Evolutionary conservation across 1,140 invertebrate genomes (phyloP), one percentile per base, ranked within the genome.

Genomic region (Pseudomyrmex concolor): DNA sequence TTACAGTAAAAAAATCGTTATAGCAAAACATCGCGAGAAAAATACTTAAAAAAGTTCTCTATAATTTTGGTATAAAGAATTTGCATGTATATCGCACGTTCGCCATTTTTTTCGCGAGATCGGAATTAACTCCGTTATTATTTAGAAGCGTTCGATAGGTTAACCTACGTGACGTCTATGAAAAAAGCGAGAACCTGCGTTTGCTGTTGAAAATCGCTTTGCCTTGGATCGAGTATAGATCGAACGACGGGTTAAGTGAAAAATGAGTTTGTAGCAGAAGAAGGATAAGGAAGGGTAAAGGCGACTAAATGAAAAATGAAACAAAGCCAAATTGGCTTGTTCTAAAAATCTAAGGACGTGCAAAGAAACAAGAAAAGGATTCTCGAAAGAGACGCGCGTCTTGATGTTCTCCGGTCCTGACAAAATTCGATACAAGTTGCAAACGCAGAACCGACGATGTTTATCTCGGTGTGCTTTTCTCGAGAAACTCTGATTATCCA

Each of bases 401-500:
- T 51, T 55, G 57, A 62, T 48, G 25, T 67, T 71, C 48, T 7
- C 0, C 34, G 55, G 50, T 55, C 9, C 7, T 25, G 25, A 19
- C 22, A 3, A 51, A 57, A 60, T 64, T 22, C 17, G 43, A n/a
- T 22, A 10, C 48, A 86, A 86, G 62, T 86, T 87, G 15, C 51
- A 9, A n/a, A 67, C 70, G n/a, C n/a, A 19, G 5, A 17, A 13
- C 12, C 15, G 54, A 10, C 25, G 55, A 34, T 8, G 15, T 63
- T 43, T 62, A 74, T 70, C 70, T 54, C 17, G 7, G 19, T 86
- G 45, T 73, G 25, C 70, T 83, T 73, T 12, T 64, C 34, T 59
- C 68, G 43, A 22, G 68, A 22, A 48, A 66, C 66, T 77, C 86
- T 87, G 85, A 87, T 87, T 88, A 88, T 88, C 77, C 83, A 68